phyloP scores from a whole-genome alignment of 1,140 invertebrate species.

The Caenorhabditis remanei region DNA sequence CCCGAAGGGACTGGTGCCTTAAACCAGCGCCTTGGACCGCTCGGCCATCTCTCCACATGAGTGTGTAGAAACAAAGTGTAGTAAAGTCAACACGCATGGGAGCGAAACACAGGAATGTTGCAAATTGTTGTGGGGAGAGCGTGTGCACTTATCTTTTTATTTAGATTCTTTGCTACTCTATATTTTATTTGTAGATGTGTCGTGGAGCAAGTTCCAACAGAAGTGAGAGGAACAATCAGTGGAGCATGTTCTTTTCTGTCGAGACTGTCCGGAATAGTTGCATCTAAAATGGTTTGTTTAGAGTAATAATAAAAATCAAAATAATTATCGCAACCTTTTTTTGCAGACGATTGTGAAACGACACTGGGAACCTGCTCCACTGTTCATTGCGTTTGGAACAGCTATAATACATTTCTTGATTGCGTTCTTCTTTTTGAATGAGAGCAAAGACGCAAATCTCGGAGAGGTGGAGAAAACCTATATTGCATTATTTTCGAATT shows the following conservation, averaged over 20 bases:
- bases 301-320: no score
- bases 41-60: constrained; percentile 87
- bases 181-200: neutral
- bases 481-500: neutral
- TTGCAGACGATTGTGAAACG: constrained; percentile 32
- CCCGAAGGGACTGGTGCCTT: constrained; percentile 97
- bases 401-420: constrained; percentile 42
- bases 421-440: constrained; percentile 38
- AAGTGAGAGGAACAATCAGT: constrained; percentile 32
- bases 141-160: neutral
- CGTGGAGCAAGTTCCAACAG: constrained; percentile 14
- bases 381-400: neutral
- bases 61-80: neutral
- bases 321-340: no score
- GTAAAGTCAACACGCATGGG: neutral
- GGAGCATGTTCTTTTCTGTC: constrained; percentile 43
- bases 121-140: neutral
- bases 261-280: constrained; percentile 16
- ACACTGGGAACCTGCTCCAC: constrained; percentile 18
- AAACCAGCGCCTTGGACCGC: constrained; percentile 99
- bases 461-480: neutral
- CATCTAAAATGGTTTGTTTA: constrained; percentile 39
- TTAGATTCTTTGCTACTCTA: no score
- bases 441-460: constrained; percentile 33
- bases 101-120: neutral